These are phyloP conservation scores for Phyllotreta cruciferae DNA, from an alignment of 2,888 invertebrate genomes.

Conservation along the genomic window DNA sequence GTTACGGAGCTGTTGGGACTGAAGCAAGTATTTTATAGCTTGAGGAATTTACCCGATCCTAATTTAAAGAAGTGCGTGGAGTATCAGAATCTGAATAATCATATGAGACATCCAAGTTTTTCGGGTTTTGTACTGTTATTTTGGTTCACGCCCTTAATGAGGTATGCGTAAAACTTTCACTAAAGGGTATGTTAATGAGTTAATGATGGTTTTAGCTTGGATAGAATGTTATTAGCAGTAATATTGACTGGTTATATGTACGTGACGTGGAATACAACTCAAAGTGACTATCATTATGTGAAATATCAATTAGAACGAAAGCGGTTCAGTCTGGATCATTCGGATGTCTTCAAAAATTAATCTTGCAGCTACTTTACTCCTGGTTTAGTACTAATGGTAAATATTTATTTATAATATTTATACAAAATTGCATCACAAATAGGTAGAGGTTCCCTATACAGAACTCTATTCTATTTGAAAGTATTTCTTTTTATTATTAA, in stretches of 20 bases:
- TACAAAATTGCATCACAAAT: no score
- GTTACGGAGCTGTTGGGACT: slow-evolving; percentile 67
- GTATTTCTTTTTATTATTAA: no score
- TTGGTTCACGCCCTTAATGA: slow-evolving; percentile 69
- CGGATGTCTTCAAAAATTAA: slow-evolving; percentile 35
- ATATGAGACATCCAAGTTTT: slow-evolving; percentile 71
- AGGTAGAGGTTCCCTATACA: no score
- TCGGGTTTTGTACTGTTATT: slow-evolving; percentile 65
- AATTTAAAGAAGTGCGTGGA: slow-evolving; percentile 64
- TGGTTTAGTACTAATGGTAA: no score
- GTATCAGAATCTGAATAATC: slow-evolving; percentile 63
- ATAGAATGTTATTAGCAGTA: slow-evolving; percentile 64
- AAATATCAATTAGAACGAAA: slow-evolving; percentile 62
- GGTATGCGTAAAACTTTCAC: slow-evolving; percentile 50
- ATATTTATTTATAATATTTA: no score
- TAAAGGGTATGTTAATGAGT: not conserved
- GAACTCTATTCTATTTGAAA: no score
- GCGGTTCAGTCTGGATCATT: slow-evolving; percentile 57
- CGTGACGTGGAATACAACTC: slow-evolving; percentile 67
- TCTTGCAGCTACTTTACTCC: no score
- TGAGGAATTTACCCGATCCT: slow-evolving; percentile 63
- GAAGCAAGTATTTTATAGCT: slow-evolving; percentile 68
- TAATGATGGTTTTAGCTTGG: slow-evolving; percentile 59
- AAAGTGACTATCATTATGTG: slow-evolving; percentile 65
- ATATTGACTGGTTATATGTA: slow-evolving; percentile 67